Conservation (phyloP, 2,888 invertebrate genomes). For the Agrilus cyanescens region DNA sequence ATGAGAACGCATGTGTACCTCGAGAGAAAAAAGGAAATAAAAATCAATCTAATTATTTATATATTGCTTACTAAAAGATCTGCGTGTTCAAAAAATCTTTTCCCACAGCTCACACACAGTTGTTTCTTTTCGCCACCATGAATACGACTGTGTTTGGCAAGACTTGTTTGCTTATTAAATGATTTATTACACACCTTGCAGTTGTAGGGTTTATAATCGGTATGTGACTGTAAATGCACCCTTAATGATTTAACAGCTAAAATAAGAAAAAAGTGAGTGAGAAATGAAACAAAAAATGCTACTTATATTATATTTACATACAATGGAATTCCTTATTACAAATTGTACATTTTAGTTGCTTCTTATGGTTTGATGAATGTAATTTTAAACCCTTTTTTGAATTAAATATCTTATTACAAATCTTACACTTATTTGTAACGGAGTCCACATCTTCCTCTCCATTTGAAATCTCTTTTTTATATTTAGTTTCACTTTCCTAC, state of each 20-base stretch:
- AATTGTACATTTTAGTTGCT: slow-evolving; percentile 25
- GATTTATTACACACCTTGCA: slow-evolving; percentile 27
- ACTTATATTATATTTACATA: slow-evolving; percentile 20
- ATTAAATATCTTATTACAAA: slow-evolving; percentile 25
- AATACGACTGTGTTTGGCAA: slow-evolving; percentile 27
- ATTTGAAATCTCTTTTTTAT: slow-evolving; percentile 1
- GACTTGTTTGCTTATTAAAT: slow-evolving; percentile 22
- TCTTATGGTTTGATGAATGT: slow-evolving; percentile 27
- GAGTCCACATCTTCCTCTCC: neutral
- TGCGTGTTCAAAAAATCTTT: slow-evolving; percentile 27
- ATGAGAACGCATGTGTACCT: slow-evolving; percentile 29
- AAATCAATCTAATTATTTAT: slow-evolving; percentile 1
- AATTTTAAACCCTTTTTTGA: slow-evolving; percentile 21
- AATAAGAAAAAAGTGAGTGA: slow-evolving; percentile 11
- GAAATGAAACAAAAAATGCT: neutral
- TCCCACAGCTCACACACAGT: slow-evolving; percentile 29
- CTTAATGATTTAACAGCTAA: slow-evolving; percentile 26
- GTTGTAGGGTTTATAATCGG: slow-evolving; percentile 25
- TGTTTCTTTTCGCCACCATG: slow-evolving; percentile 29
- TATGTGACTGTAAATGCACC: slow-evolving; percentile 22
- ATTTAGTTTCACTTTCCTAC: slow-evolving; percentile 1
- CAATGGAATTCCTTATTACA: slow-evolving; percentile 27
- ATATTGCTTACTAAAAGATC: slow-evolving; percentile 24
- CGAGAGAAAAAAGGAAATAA: neutral
- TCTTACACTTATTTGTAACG: slow-evolving; percentile 15